Base-by-base conservation (phyloP, 1,140 invertebrate species). In the Lineus longissimus region DNA sequence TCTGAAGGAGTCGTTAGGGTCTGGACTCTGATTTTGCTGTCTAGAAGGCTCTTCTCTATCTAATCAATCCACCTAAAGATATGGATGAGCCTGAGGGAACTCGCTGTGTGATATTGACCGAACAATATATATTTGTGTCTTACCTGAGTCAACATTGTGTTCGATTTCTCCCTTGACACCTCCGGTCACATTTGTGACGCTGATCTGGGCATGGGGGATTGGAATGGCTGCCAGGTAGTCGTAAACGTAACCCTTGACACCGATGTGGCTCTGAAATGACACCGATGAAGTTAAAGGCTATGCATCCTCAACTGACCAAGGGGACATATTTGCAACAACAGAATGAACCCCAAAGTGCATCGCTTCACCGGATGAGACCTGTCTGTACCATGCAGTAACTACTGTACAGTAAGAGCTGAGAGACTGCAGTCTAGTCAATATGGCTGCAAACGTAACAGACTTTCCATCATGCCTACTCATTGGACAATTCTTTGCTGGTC, bases 101-200 rank as follows among this genome's bases (percentile, higher is more conserved):
- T n/a, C n/a, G n/a, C n/a, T n/a, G n/a, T n/a, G n/a, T n/a, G n/a
- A n/a, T n/a, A n/a, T 7, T 23, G 25, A 51, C 47, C n/a, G 47
- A 51, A 19, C 6, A 27, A 36, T 15, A 7, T 4, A 36, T 36
- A n/a, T n/a, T n/a, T n/a, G n/a, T 36, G 9, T 7, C 6, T 83
- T 82, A 93, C 91, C 88, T 77, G 92, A 89, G 55, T 89, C 88
- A 55, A 93, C 84, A 78, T 93, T 89, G 80, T 93, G 90, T 67
- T 88, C 83, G 59, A 92, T 89, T 43, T 84, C 81, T 4, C 73
- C 33, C 15, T 36, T 15, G 4, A 36, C 60, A 40, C 73, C 73
- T 22, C 71, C 67, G 0, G 90, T 91, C n/a, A 91, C 83, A 72
- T 93, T 93, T 30, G 85, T 86, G 0, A 91, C 88, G 69, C 89